A percentile compares a stretch with the other conserved stretches of the same genome.
These are phyloP conservation scores for Shargacucullia verbasci DNA, from an alignment of 2,888 invertebrate species.

Conservation along the genomic window DNA sequence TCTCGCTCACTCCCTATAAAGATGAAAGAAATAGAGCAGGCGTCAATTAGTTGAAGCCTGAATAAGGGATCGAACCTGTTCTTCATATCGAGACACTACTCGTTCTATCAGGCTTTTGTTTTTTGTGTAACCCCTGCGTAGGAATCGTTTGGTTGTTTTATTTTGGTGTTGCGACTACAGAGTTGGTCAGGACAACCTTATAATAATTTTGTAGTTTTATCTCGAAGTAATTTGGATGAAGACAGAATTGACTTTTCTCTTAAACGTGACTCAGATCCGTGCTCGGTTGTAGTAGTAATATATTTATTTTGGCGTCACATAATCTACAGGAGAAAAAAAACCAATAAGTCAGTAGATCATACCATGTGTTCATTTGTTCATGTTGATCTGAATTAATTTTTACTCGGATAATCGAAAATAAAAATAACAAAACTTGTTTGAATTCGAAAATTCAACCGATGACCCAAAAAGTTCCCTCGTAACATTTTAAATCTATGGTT, in stretches of 20 bases:
- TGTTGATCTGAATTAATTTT: too few relatives aligned
- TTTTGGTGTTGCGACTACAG: conserved; percentile 24
- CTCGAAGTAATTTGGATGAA: too few relatives aligned
- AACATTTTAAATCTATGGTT: conserved; percentile 35
- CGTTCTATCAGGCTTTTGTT: conserved; percentile 62
- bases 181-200: neutral
- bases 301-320: too few relatives aligned
- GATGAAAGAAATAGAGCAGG: conserved; percentile 54
- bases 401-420: too few relatives aligned
- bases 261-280: too few relatives aligned
- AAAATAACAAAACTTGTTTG: neutral
- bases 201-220: neutral
- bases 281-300: too few relatives aligned
- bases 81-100: conserved; percentile 58
- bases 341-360: too few relatives aligned
- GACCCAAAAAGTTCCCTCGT: neutral
- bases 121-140: conserved; percentile 62
- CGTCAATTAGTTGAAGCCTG: conserved; percentile 60
- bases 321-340: too few relatives aligned
- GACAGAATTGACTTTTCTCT: too few relatives aligned
- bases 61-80: conserved; percentile 72
- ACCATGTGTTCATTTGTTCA: too few relatives aligned
- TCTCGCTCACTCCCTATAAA: conserved; percentile 53
- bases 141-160: conserved; percentile 53
- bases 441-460: conserved; percentile 2